Percentiles rank a stretch among this genome's conserved stretches.
Evolutionary conservation across 2,797 vertebrate genomes (phyloP).

Genomic region (Diglossa cyanea): DNA sequence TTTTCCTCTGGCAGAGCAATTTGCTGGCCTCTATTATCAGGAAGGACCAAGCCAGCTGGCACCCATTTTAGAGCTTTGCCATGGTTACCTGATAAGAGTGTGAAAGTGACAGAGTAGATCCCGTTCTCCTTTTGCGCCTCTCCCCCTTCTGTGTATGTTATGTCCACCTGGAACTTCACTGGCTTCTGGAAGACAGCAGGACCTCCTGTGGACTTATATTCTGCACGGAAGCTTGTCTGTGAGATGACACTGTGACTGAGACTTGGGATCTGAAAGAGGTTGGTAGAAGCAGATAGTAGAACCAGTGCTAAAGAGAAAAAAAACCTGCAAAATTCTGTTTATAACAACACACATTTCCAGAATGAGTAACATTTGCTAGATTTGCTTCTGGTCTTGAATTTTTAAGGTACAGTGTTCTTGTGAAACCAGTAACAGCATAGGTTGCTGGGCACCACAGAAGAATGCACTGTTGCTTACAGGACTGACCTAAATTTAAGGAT

Average conservation of each 20-base stretch:
- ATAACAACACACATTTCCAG: not conserved
- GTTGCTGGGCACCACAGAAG: not conserved
- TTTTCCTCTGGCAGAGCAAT: not conserved
- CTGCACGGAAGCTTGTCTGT: conserved; percentile 97
- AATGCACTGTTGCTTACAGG: not conserved
- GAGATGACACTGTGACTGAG: conserved; percentile 99
- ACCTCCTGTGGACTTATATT: conserved; percentile 95
- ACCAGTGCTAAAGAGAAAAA: not conserved
- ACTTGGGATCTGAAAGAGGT: conserved; percentile 88
- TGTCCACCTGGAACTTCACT: conserved; percentile 98
- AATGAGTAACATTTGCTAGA: not conserved
- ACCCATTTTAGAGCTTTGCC: not conserved
- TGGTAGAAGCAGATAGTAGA: not conserved
- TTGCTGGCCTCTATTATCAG: not conserved
- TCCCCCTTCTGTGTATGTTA: conserved; percentile 96
- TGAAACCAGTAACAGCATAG: not conserved
- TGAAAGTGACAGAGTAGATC: conserved; percentile 98
- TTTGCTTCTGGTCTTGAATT: not conserved
- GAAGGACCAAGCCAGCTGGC: not conserved
- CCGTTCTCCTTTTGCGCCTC: conserved; percentile 93
- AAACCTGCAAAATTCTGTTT: not conserved
- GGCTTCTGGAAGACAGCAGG: conserved; percentile 99
- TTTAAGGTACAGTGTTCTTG: not conserved
- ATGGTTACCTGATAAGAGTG: conserved; percentile 91
- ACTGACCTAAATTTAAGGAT: not conserved